A percentile compares a stretch with the other conserved stretches of the same genome.
Conservation (phyloP, 2,113 vertebrate species). For the Vombatus ursinus region DNA sequence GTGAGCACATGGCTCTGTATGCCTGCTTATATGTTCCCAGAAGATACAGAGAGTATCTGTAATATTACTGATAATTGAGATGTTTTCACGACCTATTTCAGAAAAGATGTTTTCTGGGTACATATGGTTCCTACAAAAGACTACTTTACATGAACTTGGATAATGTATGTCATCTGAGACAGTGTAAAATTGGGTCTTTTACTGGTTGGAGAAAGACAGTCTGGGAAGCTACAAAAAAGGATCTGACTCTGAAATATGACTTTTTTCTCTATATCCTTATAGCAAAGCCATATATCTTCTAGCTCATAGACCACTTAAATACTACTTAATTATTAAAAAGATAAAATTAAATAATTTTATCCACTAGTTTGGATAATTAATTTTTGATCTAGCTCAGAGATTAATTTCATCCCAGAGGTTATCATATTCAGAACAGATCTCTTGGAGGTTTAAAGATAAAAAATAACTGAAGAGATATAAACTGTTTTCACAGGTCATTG, state of each 20-base stretch:
- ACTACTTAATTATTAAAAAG: too few relatives aligned
- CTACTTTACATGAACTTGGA: neutral
- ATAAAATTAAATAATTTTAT: neutral
- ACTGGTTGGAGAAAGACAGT: neutral
- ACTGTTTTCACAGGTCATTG: neutral
- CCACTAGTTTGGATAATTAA: neutral
- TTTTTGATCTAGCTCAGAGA: neutral
- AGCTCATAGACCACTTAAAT: neutral
- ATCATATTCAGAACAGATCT: neutral
- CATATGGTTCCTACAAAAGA: neutral
- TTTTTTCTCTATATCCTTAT: neutral
- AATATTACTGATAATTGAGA: too few relatives aligned
- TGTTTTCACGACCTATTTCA: neutral
- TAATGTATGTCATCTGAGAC: neutral
- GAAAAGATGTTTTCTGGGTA: neutral
- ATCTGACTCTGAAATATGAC: neutral
- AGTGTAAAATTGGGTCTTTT: fast-evolving
- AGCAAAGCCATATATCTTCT: neutral
- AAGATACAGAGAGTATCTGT: neutral
- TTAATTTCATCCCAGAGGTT: neutral
- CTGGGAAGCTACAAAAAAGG: neutral
- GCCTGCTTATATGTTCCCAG: neutral
- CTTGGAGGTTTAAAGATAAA: neutral
- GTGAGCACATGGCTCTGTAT: neutral
- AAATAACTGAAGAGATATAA: neutral